A percentile compares a stretch with the other conserved stretches of the same genome.
phyloP scores from a whole-genome alignment of 2,888 invertebrate genomes.

The Hirtodrosophila trivittata region DNA sequence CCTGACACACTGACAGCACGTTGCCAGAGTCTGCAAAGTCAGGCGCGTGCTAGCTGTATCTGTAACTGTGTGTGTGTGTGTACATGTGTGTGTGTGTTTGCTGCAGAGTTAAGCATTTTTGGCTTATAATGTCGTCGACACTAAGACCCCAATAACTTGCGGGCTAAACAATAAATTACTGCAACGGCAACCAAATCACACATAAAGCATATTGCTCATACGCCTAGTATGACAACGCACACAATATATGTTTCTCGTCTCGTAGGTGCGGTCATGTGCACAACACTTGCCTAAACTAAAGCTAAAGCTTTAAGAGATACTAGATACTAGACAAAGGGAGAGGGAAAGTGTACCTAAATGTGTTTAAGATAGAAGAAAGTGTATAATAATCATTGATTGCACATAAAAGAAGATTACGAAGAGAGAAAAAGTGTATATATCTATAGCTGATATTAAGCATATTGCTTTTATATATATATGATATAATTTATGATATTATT shows the following conservation, averaged over 20 bases:
- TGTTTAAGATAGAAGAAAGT: too few relatives aligned
- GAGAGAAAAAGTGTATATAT: too few relatives aligned
- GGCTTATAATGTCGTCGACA: conserved; percentile 69
- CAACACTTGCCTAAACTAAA: conserved; percentile 6
- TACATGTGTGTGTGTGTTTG: conserved; percentile 9
- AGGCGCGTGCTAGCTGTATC: conserved; percentile 21
- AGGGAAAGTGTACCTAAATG: too few relatives aligned
- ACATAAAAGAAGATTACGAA: too few relatives aligned
- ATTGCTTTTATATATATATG: too few relatives aligned
- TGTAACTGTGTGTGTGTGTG: conserved; percentile 8
- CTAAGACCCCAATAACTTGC: conserved; percentile 71
- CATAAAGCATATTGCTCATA: conserved; percentile 46
- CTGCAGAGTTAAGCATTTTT: conserved; percentile 34
- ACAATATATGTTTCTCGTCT: neutral
- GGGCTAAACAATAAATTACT: conserved; percentile 68
- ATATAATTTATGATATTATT: too few relatives aligned
- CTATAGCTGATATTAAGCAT: too few relatives aligned
- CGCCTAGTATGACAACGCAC: conserved; percentile 3
- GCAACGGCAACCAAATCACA: conserved; percentile 31
- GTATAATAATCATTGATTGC: too few relatives aligned
- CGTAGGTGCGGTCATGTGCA: conserved; percentile 1
- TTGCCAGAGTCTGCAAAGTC: conserved; percentile 46
- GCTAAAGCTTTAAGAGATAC: neutral
- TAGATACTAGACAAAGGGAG: too few relatives aligned
- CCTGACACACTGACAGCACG: conserved; percentile 59